A percentile compares a stretch with the other conserved stretches of the same genome.
These are phyloP conservation scores for Passer montanus DNA, from an alignment of 2,113 vertebrate genomes.

Conservation along the genomic window DNA sequence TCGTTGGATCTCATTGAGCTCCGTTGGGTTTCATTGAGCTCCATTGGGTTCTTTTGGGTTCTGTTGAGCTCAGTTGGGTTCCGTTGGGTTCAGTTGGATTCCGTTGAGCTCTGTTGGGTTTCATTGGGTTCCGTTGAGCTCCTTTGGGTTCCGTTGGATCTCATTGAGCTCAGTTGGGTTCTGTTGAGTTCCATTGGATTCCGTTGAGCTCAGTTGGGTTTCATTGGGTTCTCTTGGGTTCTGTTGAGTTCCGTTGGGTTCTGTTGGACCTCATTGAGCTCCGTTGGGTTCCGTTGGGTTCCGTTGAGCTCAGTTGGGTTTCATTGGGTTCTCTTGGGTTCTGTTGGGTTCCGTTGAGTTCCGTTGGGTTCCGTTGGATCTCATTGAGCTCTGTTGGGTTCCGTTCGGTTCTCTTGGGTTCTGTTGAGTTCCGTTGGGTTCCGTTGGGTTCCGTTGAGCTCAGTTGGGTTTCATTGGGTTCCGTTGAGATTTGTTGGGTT, in stretches of 20 bases:
- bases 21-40: neutral
- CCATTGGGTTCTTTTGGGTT: too few relatives aligned
- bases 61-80: too few relatives aligned
- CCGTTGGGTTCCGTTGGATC: rapidly evolving
- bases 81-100: too few relatives aligned
- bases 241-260: rapidly evolving
- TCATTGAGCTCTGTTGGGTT: rapidly evolving
- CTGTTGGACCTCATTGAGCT: rapidly evolving
- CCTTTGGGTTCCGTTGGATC: too few relatives aligned
- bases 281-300: rapidly evolving
- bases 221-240: rapidly evolving
- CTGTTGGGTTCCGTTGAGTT: rapidly evolving
- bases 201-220: rapidly evolving
- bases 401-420: neutral
- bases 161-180: rapidly evolving
- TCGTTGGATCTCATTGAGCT: rapidly evolving
- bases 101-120: rapidly evolving
- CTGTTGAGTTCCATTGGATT: rapidly evolving
- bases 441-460: too few relatives aligned
- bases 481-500: rapidly evolving
- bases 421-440: neutral
- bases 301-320: rapidly evolving
- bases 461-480: rapidly evolving
- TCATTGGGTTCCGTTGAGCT: rapidly evolving
- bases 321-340: rapidly evolving